Evolutionary conservation across 2,888 invertebrate genomes (phyloP), one percentile per base, ranked within the genome.

Genomic region (Spodoptera picta): DNA sequence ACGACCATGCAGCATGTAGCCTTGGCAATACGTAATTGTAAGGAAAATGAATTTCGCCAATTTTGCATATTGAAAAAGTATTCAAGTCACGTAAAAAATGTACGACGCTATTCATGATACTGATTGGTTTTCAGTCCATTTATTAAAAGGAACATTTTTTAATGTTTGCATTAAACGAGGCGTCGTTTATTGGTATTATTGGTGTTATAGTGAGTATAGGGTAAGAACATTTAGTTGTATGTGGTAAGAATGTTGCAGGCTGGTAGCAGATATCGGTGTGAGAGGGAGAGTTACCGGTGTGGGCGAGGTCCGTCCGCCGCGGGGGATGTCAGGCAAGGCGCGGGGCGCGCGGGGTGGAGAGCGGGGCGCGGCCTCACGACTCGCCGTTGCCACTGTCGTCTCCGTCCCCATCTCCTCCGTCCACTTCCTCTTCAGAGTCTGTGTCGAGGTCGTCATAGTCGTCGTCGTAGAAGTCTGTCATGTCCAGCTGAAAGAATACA

Each of bases 381-480:
- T 98, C 98, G 74, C 98, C 98, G 93, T 98, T 98, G 79, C 98
- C 98, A 92, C 98, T 98, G 92, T 98, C 98, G 88, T 98, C 98
- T 60, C 96, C 98, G 83, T 98, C 97, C 44, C 96, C 97, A 57
- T 96, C 97, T 59, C 96, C 96, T 60, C 96, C 96, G 69, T 96
- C 96, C 78, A 96, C 95, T 83, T 96, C 96, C 85, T 96, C 92
- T 69, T 94, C 93, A 0, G 92, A 96, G 83, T 97, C 97, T 2
- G 96, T 96, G 82, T 97, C 97, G 74, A 98, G 95, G 87, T 98
- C 98, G 87, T 98, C 98, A 89, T 98, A 98, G 87, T 98, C 98
- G 89, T 98, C 98, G 86, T 98, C 98, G 95, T 99, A 99, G 93
- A 98, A 99, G 91, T 99, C 99, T 77, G 98, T 98, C 96, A 98